These are phyloP conservation scores for Mergus octosetaceus DNA, from an alignment of 2,797 vertebrate species.

Conservation along the genomic window DNA sequence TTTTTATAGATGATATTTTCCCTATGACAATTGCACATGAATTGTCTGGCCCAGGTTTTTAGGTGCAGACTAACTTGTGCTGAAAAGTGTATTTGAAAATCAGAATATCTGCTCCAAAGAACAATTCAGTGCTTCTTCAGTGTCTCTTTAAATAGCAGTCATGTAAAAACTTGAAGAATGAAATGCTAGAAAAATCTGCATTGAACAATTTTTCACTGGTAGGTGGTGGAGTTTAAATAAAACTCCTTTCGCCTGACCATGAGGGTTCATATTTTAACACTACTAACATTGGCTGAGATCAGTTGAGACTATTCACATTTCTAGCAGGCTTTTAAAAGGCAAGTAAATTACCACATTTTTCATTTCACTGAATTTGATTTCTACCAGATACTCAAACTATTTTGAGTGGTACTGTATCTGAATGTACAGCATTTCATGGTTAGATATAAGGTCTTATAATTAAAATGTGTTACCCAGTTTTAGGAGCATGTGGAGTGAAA, in stretches of 20 bases:
- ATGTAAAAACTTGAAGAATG: background rate
- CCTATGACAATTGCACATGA: background rate
- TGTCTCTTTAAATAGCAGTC: background rate
- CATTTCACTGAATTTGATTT: background rate
- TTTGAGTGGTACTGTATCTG: background rate
- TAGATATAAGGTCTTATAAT: background rate
- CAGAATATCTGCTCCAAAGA: background rate
- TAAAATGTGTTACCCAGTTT: background rate
- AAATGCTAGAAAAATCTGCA: background rate
- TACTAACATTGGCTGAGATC: background rate
- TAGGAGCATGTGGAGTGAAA: background rate
- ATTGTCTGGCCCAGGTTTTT: background rate
- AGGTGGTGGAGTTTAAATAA: background rate
- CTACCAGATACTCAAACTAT: background rate
- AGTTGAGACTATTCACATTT: background rate
- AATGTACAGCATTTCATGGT: background rate
- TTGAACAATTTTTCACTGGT: background rate
- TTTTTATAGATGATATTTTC: background rate
- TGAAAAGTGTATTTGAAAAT: background rate
- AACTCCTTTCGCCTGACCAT: background rate
- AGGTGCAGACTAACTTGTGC: background rate
- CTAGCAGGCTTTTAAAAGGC: background rate
- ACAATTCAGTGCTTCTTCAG: background rate
- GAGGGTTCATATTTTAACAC: background rate
- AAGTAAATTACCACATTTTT: conserved; percentile 6